Evolutionary conservation across 2,888 invertebrate species (phyloP).

Genomic region (Dasypolia templi): DNA sequence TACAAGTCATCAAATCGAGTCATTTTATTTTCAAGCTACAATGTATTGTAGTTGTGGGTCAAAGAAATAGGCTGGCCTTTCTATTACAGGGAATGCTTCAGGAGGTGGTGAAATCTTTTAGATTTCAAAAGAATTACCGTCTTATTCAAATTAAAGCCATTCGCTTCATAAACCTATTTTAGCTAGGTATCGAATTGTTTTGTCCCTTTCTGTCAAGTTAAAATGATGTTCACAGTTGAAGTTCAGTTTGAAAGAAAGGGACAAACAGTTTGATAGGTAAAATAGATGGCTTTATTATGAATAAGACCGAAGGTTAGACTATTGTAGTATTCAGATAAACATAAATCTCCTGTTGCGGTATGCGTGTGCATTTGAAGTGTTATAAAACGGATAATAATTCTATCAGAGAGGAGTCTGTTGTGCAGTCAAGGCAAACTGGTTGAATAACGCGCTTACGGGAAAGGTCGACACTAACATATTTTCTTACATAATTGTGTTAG

Average conservation of each 20-base stretch:
- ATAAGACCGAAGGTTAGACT: too few relatives aligned
- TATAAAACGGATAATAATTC: slow-evolving; percentile 33
- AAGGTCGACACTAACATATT: slow-evolving; percentile 54
- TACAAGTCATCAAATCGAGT: neutral
- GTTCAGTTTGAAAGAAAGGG: too few relatives aligned
- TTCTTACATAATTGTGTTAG: slow-evolving; percentile 43
- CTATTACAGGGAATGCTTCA: neutral
- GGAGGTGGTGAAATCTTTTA: neutral
- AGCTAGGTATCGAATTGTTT: too few relatives aligned
- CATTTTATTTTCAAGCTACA: neutral
- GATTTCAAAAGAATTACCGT: neutral
- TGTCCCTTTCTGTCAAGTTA: too few relatives aligned
- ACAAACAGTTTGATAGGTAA: too few relatives aligned
- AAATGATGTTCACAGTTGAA: too few relatives aligned
- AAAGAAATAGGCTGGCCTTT: neutral
- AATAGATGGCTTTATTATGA: too few relatives aligned
- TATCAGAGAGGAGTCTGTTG: slow-evolving; percentile 44
- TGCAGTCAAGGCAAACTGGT: slow-evolving; percentile 62
- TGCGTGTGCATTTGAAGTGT: neutral
- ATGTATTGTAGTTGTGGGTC: neutral
- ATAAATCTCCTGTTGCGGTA: neutral
- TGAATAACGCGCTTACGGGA: slow-evolving; percentile 45
- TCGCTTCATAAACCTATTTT: too few relatives aligned
- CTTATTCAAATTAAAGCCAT: too few relatives aligned
- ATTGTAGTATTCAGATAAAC: too few relatives aligned